Evolutionary conservation across 2,113 vertebrate genomes (phyloP).

Genomic region (Opisthocomus hoazin): DNA sequence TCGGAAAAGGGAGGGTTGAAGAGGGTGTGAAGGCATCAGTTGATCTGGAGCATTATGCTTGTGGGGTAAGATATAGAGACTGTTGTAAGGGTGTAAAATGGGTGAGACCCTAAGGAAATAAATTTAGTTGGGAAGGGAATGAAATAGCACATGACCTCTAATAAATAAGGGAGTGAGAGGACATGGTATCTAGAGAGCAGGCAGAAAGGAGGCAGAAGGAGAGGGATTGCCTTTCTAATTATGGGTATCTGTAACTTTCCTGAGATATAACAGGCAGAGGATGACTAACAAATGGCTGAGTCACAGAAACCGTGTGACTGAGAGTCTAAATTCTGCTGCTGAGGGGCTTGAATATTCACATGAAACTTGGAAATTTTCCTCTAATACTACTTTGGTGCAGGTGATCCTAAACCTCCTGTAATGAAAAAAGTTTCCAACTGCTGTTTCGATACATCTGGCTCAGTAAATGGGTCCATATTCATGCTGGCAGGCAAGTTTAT

Average conservation of each 20-base stretch:
- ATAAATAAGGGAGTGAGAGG: neutral
- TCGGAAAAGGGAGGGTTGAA: neutral
- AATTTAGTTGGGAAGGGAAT: neutral
- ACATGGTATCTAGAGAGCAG: neutral
- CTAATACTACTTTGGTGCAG: neutral
- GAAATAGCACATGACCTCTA: neutral
- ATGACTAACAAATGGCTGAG: conserved; percentile 55
- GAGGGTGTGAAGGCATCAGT: neutral
- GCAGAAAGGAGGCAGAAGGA: neutral
- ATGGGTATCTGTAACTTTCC: conserved; percentile 33
- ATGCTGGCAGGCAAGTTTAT: neutral
- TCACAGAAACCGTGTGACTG: conserved; percentile 46
- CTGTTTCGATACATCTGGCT: neutral
- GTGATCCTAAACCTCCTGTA: neutral
- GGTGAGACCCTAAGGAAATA: neutral
- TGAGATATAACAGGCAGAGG: conserved; percentile 36
- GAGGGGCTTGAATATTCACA: neutral
- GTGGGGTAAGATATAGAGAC: neutral
- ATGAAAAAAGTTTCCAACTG: neutral
- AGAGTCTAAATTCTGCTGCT: conserved; percentile 29
- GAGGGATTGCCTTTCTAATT: conserved; percentile 57
- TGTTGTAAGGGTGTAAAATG: neutral
- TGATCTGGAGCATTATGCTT: neutral
- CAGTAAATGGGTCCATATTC: neutral
- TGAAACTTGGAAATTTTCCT: conserved; percentile 3